Base-by-base conservation (phyloP, 1,140 invertebrate genomes). In the Prorops nasuta region DNA sequence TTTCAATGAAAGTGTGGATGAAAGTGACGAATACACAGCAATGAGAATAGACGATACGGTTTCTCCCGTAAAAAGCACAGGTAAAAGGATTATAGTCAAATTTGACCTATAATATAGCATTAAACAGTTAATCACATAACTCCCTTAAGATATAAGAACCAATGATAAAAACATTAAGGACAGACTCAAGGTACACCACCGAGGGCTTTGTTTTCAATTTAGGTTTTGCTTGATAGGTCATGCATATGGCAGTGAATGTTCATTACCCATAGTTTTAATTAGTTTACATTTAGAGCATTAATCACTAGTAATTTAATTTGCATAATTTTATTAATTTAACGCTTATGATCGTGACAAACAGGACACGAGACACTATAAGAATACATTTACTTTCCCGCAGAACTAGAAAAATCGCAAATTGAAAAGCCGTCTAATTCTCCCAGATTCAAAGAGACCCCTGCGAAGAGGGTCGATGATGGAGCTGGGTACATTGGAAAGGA, bases 401-500 rank as follows among this genome's bases (percentile, higher is more conserved):
- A n/a, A n/a, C n/a, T n/a, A n/a, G n/a, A n/a, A 47, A 31, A 3
- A 18, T 15, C n/a, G 14, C 12, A 24, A 14, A 9, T 31, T 12
- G 20, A 10, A 31, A 32, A 36, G 9, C 10, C 17, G 16, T 12
- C 19, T 9, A 6, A n/a, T 19, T 18, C 21, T 28, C 6, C 15
- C 41, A 62, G 56, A 56, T 15, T 47, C 53, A 41, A 43, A 31
- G 17, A 50, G 40, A 16, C 50, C 65, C 39, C 8, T 50, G 9
- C 65, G 60, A 36, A 57, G 78, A 49, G 77, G 77, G 22, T 79
- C 77, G 28, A 75, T 80, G 69, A 73, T 79, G 66, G 77, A 79
- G 22, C 54, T 79, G 6, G 65, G 69, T 17, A 60, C 54, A 4
- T 56, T 55, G n/a, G 72, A 76, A 17, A 51, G 22, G 21, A 31